Evolutionary conservation across 2,888 invertebrate species (phyloP), one percentile per base, ranked within the genome.

Genomic region (Drosophila mercatorum): DNA sequence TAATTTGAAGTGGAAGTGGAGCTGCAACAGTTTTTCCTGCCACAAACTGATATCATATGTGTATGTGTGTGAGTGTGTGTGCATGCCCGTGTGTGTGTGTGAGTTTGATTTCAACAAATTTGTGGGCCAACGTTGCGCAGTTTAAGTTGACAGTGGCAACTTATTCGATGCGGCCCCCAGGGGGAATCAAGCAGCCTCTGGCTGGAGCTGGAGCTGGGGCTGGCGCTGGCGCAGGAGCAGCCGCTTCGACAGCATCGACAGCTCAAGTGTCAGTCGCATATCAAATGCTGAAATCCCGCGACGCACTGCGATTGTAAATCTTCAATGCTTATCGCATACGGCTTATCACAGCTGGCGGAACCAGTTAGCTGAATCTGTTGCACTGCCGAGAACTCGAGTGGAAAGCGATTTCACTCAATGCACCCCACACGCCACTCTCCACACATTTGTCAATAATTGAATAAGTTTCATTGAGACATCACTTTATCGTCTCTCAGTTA

Each of bases 241-340:
- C 62, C 62, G 31, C 51, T 59, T 34, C 72, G 52, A 17, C 67
- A 14, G 49, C 55, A 51, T 53, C 78, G 58, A 43, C 73, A 66
- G 72, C 86, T 86, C 78, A 71, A 85, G 80, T 88, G 78, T 75
- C 83, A 66, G 72, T 67, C 66, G 64, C 78, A 75, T 83, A 67
- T 88, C 79, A 77, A 81, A 80, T 73, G 67, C 57, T 74, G 53
- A 82, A 75, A 68, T 83, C 78, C 80, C 57, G 69, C 64, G 80
- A 72, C 65, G 85, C 83, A 78, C 44, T 70, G 72, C 80, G 70
- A 83, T 72, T 80, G 81, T 83, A 83, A 83, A 83, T 88, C 88
- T 78, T 34, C 38, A 40, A 62, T 63, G 83, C 83, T 80, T 88
- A 82, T 85, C 88, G 78, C 57, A 68, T 67, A 58, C 65, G 78